A percentile compares a stretch with the other conserved stretches of the same genome.
Conservation (phyloP, 2,113 vertebrate genomes). For the Prochilodus magdalenae region DNA sequence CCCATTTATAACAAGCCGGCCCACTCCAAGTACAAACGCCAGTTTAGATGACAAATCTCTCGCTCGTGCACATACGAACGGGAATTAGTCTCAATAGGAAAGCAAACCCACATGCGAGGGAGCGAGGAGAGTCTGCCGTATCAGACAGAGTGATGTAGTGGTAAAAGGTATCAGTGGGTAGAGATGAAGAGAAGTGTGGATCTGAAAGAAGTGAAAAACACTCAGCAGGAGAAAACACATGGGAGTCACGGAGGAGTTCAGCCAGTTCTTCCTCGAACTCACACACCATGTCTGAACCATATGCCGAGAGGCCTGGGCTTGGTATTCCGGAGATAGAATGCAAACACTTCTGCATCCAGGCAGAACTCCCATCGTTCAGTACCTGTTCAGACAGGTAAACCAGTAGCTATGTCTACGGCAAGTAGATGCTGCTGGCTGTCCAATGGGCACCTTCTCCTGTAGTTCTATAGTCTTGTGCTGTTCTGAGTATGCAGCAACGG, state of each 20-base stretch:
- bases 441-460: background rate
- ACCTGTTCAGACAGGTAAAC: too few relatives aligned
- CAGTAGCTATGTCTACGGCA: background rate
- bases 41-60: constrained; percentile 71
- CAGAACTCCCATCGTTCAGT: background rate
- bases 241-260: background rate
- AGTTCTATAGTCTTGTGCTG: background rate
- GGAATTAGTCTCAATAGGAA: constrained; percentile 75
- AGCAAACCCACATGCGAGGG: constrained; percentile 25
- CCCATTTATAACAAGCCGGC: constrained; percentile 75
- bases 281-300: background rate
- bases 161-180: background rate
- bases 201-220: background rate
- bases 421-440: background rate
- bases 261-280: background rate
- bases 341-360: background rate
- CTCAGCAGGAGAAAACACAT: background rate
- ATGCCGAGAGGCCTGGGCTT: background rate
- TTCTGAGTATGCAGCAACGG: background rate
- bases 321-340: background rate
- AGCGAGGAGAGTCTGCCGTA: background rate
- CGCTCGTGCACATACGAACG: constrained; percentile 68
- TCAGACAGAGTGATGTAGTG: background rate
- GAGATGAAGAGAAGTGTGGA: background rate
- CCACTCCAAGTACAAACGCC: background rate